phyloP scores from a whole-genome alignment of 2,113 vertebrate genomes.

The pig (Sus scrofa) region T2T-Sscrofa CM000827.6:91168501-91169000 shows the following conservation, averaged over 20 bases:
- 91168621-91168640: background rate
- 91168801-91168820: background rate
- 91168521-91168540: background rate
- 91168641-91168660: background rate
- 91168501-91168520: background rate
- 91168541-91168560: background rate
- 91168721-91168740: background rate
- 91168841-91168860: background rate
- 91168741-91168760: background rate
- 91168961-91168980: background rate
- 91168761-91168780: background rate
- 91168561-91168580: background rate
- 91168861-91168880: background rate
- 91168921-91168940: background rate
- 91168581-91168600: background rate
- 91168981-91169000: background rate
- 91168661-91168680: background rate
- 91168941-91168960: background rate
- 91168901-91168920: background rate
- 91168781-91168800: background rate
- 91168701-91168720: background rate
- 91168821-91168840: slow-evolving; percentile 2
- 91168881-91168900: background rate
- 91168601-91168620: background rate
- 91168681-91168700: background rate